These are phyloP conservation scores for Eulacestoma nigropectus DNA, from an alignment of 2,113 vertebrate genomes.

Conservation along the genomic window DNA sequence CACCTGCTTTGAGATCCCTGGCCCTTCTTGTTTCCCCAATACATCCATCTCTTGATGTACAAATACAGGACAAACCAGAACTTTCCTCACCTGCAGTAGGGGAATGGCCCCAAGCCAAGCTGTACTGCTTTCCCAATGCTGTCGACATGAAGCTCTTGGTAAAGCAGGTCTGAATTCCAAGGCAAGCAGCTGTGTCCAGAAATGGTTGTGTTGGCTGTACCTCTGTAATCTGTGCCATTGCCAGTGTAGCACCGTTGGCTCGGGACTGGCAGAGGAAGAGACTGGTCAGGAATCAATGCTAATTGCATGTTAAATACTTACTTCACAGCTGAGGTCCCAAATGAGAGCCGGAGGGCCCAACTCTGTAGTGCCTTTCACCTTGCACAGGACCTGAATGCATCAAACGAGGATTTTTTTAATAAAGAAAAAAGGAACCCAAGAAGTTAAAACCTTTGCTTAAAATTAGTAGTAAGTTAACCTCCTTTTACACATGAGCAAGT, in stretches of 20 bases:
- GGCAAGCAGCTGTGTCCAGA: slow-evolving; percentile 82
- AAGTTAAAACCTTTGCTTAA: background rate
- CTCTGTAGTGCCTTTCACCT: background rate
- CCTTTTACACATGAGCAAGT: background rate
- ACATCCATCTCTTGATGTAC: no score
- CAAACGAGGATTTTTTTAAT: background rate
- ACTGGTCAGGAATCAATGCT: background rate
- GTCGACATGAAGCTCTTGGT: slow-evolving; percentile 78
- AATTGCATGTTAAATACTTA: background rate
- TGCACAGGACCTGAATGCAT: background rate
- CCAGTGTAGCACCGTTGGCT: slow-evolving; percentile 73
- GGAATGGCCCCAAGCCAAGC: slow-evolving; percentile 81
- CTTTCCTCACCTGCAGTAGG: slow-evolving; percentile 87
- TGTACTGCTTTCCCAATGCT: slow-evolving; percentile 55
- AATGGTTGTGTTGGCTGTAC: slow-evolving; percentile 64
- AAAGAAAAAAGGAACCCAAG: background rate
- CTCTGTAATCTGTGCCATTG: slow-evolving; percentile 79
- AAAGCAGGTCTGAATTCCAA: slow-evolving; percentile 87
- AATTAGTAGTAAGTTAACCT: background rate
- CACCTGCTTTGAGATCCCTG: background rate
- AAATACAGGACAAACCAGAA: background rate
- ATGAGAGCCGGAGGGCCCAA: background rate
- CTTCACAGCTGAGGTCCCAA: background rate
- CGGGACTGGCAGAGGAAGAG: slow-evolving; percentile 62
- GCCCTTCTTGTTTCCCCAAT: background rate